Percentiles rank a stretch among this genome's conserved stretches.
These are phyloP conservation scores for Odontothrips loti DNA, from an alignment of 2,888 invertebrate genomes.

Conservation along the genomic window DNA sequence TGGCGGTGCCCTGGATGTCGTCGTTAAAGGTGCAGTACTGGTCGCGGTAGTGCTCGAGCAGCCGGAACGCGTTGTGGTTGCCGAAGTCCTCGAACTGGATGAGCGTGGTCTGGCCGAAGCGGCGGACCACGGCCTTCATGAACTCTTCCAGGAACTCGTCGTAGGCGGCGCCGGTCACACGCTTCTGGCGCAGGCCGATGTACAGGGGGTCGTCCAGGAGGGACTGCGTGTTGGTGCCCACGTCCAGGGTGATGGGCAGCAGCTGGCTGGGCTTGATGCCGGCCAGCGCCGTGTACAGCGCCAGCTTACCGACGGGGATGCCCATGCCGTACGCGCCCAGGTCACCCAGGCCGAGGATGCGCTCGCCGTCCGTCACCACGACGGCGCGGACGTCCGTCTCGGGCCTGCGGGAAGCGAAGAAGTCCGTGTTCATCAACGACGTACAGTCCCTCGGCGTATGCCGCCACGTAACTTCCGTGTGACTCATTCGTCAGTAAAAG, in stretches of 20 bases:
- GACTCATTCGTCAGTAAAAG: no score
- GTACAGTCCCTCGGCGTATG: no score
- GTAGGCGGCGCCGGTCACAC: slow-evolving; percentile 78
- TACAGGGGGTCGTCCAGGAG: slow-evolving; percentile 91
- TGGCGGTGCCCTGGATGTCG: slow-evolving; percentile 94
- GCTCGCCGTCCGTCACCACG: slow-evolving; percentile 96
- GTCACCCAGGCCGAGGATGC: slow-evolving; percentile 96
- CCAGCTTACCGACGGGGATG: slow-evolving; percentile 95
- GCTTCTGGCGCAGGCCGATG: slow-evolving; percentile 82
- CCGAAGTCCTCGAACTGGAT: slow-evolving; percentile 98
- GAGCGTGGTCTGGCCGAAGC: slow-evolving; percentile 80
- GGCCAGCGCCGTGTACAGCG: slow-evolving; percentile 94
- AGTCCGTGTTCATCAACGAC: neutral
- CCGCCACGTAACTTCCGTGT: no score
- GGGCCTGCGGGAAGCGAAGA: slow-evolving; percentile 57
- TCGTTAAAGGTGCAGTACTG: slow-evolving; percentile 96
- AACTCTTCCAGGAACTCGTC: slow-evolving; percentile 96
- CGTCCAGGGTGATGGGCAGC: slow-evolving; percentile 85
- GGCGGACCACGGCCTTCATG: slow-evolving; percentile 82
- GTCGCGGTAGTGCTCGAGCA: slow-evolving; percentile 84
- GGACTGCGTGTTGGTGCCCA: slow-evolving; percentile 61
- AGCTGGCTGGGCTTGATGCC: slow-evolving; percentile 95
- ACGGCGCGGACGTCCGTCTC: slow-evolving; percentile 80
- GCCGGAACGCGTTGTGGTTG: slow-evolving; percentile 92
- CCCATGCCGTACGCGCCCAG: slow-evolving; percentile 98